phyloP scores from a whole-genome alignment of 2,113 vertebrate genomes.

The Aphyosemion australe region DNA sequence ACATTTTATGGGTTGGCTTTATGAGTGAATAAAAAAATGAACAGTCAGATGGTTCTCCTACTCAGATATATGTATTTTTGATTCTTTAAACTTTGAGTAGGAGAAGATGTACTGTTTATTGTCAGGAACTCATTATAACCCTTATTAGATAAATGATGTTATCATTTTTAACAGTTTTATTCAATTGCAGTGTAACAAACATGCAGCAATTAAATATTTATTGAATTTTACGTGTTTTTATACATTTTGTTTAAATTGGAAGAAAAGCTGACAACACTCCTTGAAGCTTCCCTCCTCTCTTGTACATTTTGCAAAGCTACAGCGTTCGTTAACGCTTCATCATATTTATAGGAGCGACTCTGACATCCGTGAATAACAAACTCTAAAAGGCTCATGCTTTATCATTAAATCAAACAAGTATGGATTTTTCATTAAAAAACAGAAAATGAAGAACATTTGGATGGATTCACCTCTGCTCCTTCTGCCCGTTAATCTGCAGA shows the following conservation, averaged over 20 bases:
- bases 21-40: conserved; percentile 7
- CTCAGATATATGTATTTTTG: too few relatives aligned
- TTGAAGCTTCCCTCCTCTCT: conserved; percentile 21
- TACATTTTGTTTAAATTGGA: conserved; percentile 38
- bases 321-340: conserved; percentile 42
- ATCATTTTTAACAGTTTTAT: too few relatives aligned
- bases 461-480: conserved; percentile 28
- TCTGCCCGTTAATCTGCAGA: conserved; percentile 16
- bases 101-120: too few relatives aligned
- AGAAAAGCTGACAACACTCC: conserved; percentile 43
- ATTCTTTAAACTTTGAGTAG: too few relatives aligned
- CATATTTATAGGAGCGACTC: conserved; percentile 40
- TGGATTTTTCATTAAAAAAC: conserved; percentile 56
- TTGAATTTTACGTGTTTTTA: too few relatives aligned
- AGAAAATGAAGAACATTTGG: conserved; percentile 35
- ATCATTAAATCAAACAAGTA: conserved; percentile 55
- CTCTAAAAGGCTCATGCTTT: conserved; percentile 46
- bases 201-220: too few relatives aligned
- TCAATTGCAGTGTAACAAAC: too few relatives aligned
- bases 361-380: conserved; percentile 28
- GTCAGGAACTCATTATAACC: too few relatives aligned
- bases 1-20: conserved; percentile 1
- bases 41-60: neutral
- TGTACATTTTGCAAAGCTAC: conserved; percentile 18
- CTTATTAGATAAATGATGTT: too few relatives aligned